Base-by-base conservation (phyloP, 2,113 vertebrate genomes). In the Dunckerocampus dactyliophorus region DNA sequence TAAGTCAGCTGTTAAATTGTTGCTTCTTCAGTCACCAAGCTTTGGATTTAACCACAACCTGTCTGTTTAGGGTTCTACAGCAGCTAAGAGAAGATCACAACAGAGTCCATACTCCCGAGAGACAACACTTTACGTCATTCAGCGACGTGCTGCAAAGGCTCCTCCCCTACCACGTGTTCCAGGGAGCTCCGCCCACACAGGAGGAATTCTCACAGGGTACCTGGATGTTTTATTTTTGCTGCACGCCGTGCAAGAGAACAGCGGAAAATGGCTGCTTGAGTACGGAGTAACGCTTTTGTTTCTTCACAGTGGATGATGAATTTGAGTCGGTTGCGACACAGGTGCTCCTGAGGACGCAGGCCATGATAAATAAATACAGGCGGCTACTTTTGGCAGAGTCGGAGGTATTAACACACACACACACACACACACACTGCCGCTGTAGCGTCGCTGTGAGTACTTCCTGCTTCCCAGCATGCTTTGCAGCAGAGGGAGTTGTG, bases 311-410 rank as follows among this genome's bases (percentile, higher is more conserved):
- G 84, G 95, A 98, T 81, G 90, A 86, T 76, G 95, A 98, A 82
- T 99, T 99, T 88, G 95, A 98, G 79, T 86, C 83, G 24, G 93
- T 93, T 69, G 93, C 97, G 54, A 90, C 92, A 24, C 94, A 98
- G 57, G 93, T 99, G 75, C 83, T 98, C 65, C 95, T 91, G 81
- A 94, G 91, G 86, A 99, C 95, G 0, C 93, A 97, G 69, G 88
- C 91, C 70, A 98, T 99, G 97, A 91, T 99, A 19, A 96, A 95
- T 91, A 99, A 99, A 81, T 99, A 99, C 83, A 93, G 95, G 77
- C 93, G 90, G 61, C 89, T 99, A 59, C 93, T 99, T n/a, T 82
- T 99, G 78, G 95, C 97, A 84, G 97, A 99, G 62, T 93, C 95
- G 59, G 95, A 98, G 93, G 97, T 97, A 59, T 43, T 24, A 5